These are phyloP conservation scores for Psilopsiagon aymara DNA, from an alignment of 2,113 vertebrate species.

Conservation along the genomic window DNA sequence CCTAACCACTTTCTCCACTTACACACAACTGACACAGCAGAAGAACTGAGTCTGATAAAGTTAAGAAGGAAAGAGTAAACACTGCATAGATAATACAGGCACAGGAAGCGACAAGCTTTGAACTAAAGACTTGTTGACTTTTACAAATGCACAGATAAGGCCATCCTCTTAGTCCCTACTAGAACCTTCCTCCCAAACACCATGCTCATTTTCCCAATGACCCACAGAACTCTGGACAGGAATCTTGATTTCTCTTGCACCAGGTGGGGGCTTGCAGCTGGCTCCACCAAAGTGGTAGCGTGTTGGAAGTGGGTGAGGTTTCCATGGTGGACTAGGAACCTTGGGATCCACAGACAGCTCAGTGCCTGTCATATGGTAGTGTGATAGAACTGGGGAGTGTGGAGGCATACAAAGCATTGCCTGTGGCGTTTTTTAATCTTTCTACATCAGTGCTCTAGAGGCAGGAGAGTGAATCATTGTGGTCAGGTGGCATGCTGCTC, in stretches of 20 bases:
- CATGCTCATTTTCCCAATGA: neutral
- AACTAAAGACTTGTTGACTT: neutral
- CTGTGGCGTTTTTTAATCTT: neutral
- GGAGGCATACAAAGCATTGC: fast-evolving
- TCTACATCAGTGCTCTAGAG: neutral
- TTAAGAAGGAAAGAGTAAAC: neutral
- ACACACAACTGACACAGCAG: neutral
- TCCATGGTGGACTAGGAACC: neutral
- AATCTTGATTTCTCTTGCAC: neutral
- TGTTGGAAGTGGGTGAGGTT: neutral
- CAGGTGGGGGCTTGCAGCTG: neutral
- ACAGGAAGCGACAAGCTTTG: neutral
- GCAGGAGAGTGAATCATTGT: neutral
- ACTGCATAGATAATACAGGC: neutral
- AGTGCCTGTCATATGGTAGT: fast-evolving
- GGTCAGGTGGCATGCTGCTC: neutral
- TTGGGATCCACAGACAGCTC: neutral
- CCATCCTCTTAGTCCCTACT: fast-evolving
- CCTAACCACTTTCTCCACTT: neutral
- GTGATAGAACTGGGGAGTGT: neutral
- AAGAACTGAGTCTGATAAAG: neutral
- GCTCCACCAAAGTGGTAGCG: neutral
- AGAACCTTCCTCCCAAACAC: neutral
- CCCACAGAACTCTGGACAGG: neutral
- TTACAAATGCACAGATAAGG: neutral